Conservation (phyloP, 2,888 invertebrate species). For the Mechanitis messenoides region DNA sequence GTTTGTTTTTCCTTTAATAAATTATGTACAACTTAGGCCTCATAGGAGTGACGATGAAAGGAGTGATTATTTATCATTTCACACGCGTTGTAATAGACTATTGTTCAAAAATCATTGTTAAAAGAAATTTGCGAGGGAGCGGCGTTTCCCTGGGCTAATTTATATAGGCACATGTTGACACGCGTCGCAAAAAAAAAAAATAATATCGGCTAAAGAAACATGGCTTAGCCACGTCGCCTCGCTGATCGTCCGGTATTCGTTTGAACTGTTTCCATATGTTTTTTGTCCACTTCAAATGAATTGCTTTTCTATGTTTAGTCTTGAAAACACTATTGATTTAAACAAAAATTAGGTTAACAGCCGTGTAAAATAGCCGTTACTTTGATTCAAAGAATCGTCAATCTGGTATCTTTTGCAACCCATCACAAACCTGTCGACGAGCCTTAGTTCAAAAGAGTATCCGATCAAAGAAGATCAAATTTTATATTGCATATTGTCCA, state of each 20-base stretch:
- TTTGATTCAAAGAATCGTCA: constrained; percentile 33
- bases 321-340: constrained; percentile 12
- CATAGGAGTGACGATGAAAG: constrained; percentile 34
- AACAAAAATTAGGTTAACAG: constrained; percentile 49
- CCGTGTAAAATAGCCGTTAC: constrained; percentile 41
- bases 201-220: constrained; percentile 62
- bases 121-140: constrained; percentile 70
- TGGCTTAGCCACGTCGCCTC: constrained; percentile 60
- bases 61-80: constrained; percentile 64
- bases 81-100: constrained; percentile 66
- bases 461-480: constrained; percentile 1
- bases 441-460: constrained; percentile 28
- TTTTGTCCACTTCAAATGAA: constrained; percentile 55
- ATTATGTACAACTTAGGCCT: constrained; percentile 30
- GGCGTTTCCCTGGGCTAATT: constrained; percentile 70
- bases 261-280: constrained; percentile 43
- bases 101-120: constrained; percentile 70
- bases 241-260: constrained; percentile 46
- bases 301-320: constrained; percentile 38
- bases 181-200: constrained; percentile 64
- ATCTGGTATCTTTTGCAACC: constrained; percentile 27
- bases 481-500: background rate
- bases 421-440: constrained; percentile 30
- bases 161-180: constrained; percentile 74
- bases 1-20: constrained; percentile 11